Evolutionary conservation across 2,797 vertebrate genomes (phyloP).

Genomic region (Chelonia mydas): DNA sequence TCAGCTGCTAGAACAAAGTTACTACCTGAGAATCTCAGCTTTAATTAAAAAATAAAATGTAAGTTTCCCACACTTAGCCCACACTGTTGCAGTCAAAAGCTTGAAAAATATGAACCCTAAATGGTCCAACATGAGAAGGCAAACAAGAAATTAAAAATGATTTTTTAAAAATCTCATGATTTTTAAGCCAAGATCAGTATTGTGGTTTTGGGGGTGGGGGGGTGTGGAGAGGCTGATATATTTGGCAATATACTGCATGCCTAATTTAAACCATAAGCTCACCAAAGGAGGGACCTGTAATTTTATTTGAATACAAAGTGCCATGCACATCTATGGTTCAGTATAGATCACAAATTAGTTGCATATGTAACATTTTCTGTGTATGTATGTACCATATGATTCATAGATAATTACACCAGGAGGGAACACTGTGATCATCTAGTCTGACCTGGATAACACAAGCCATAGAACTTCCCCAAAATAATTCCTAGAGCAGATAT

Average conservation of each 20-base stretch:
- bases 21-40: neutral
- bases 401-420: neutral
- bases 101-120: conserved; percentile 18
- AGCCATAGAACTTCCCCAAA: neutral
- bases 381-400: neutral
- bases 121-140: neutral
- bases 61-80: neutral
- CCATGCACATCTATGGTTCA: neutral
- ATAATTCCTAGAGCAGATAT: neutral
- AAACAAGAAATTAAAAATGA: neutral
- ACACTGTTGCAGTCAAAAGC: neutral
- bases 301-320: neutral
- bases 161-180: neutral
- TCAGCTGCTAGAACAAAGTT: neutral
- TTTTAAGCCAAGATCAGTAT: neutral
- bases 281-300: neutral
- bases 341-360: neutral
- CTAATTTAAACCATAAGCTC: neutral
- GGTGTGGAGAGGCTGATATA: neutral
- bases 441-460: neutral
- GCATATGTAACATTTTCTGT: neutral
- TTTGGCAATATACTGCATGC: neutral
- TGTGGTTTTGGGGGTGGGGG: neutral
- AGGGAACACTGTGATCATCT: neutral
- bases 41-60: neutral